Percentiles rank a stretch among this genome's conserved stretches.
phyloP scores from a whole-genome alignment of 2,113 vertebrate genomes.

The Percina caprodes region DNA sequence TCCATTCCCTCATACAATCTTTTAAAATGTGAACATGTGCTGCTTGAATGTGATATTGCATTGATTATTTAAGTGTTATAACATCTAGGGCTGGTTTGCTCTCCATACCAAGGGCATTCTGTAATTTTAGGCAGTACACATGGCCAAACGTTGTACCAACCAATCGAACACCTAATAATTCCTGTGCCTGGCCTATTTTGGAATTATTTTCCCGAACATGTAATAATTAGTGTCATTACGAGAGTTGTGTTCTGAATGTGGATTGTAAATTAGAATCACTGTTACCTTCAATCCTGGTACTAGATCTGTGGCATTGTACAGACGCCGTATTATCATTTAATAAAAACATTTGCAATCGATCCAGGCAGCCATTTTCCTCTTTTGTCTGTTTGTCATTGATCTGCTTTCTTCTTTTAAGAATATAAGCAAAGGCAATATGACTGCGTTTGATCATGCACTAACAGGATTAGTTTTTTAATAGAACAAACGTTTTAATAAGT shows the following conservation, averaged over 20 bases:
- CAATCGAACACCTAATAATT: background rate
- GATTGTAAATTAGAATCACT: background rate
- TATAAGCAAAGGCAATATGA: slow-evolving; percentile 29
- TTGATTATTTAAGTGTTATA: background rate
- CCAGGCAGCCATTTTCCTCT: background rate
- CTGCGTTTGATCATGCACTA: slow-evolving; percentile 68
- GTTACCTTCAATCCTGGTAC: background rate
- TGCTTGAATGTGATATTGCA: background rate
- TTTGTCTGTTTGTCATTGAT: slow-evolving; percentile 24
- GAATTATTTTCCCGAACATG: background rate
- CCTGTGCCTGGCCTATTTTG: background rate
- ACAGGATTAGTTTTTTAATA: slow-evolving; percentile 69
- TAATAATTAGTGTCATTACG: background rate
- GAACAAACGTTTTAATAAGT: slow-evolving; percentile 65
- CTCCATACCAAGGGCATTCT: background rate
- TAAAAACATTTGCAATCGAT: slow-evolving; percentile 8
- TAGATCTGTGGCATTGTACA: background rate
- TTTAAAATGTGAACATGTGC: background rate
- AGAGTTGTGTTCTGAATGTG: background rate
- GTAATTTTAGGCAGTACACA: background rate
- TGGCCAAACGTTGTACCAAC: background rate
- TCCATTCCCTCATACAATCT: background rate
- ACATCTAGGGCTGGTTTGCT: background rate
- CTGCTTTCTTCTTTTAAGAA: slow-evolving; percentile 7
- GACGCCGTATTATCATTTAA: background rate